phyloP scores from a whole-genome alignment of 2,113 vertebrate species.

The Thunnus maccoyii region DNA sequence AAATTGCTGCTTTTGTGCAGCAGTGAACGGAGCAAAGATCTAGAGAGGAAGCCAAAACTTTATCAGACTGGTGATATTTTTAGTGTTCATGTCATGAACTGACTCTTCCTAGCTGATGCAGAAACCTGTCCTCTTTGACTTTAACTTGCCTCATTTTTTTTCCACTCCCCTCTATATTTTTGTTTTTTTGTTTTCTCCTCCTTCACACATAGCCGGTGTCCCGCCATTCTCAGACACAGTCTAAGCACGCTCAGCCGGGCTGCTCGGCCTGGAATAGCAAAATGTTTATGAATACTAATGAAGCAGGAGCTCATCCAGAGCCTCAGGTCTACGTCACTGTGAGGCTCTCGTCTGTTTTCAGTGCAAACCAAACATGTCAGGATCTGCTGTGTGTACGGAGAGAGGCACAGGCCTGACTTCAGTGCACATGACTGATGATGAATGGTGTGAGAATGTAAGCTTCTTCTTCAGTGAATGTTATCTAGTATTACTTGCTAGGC shows the following conservation, averaged over 20 bases:
- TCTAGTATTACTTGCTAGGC: background rate
- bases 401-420: background rate
- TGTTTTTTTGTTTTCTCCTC: slow-evolving; percentile 10
- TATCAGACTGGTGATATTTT: background rate
- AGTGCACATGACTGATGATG: background rate
- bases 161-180: slow-evolving; percentile 1
- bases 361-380: slow-evolving; percentile 45
- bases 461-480: background rate
- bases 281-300: slow-evolving; percentile 67
- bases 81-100: background rate
- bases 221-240: slow-evolving; percentile 37
- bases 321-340: slow-evolving; percentile 23
- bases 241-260: slow-evolving; percentile 39
- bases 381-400: slow-evolving; percentile 21
- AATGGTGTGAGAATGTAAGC: background rate
- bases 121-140: background rate
- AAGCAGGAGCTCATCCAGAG: slow-evolving; percentile 29
- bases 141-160: background rate
- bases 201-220: slow-evolving; percentile 7
- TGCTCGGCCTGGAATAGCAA: slow-evolving; percentile 42
- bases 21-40: background rate
- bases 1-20: background rate
- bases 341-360: slow-evolving; percentile 15
- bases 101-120: background rate
- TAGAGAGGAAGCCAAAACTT: background rate